Evolutionary conservation across 2,113 vertebrate genomes (phyloP).

Genomic region (Prochilodus magdalenae): DNA sequence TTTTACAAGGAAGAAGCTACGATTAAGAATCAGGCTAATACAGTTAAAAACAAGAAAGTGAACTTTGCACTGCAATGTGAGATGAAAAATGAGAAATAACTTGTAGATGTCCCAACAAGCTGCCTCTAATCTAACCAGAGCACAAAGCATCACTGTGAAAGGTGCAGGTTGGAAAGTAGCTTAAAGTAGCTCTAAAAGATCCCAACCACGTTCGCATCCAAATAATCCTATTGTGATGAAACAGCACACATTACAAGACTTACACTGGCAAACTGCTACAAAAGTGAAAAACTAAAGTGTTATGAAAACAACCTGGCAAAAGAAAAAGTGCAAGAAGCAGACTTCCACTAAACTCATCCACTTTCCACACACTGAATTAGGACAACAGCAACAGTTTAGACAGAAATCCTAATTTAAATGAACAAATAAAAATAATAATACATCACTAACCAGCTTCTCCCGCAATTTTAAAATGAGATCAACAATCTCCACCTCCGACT

Average conservation of each 20-base stretch:
- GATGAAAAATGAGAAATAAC: too few relatives aligned
- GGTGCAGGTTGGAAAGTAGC: not conserved
- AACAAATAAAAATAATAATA: too few relatives aligned
- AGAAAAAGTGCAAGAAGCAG: not conserved
- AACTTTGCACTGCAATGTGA: too few relatives aligned
- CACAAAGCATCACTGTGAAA: not conserved
- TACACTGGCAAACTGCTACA: not conserved
- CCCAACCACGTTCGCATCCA: not conserved
- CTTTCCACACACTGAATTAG: too few relatives aligned
- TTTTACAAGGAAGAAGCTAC: too few relatives aligned
- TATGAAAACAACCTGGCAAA: not conserved
- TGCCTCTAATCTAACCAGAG: not conserved
- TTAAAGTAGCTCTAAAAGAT: not conserved
- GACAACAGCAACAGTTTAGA: too few relatives aligned
- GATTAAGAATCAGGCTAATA: not conserved
- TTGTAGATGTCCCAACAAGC: too few relatives aligned
- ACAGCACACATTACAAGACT: not conserved
- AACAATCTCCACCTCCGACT: conserved; percentile 93
- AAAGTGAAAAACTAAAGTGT: not conserved
- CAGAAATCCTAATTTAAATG: too few relatives aligned
- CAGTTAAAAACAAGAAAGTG: not conserved
- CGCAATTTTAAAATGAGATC: conserved; percentile 92
- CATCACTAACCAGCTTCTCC: conserved; percentile 85
- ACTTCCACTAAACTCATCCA: too few relatives aligned
- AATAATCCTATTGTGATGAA: not conserved